phyloP scores from a whole-genome alignment of 2,113 vertebrate genomes.

The Dipodomys ordii region DNA sequence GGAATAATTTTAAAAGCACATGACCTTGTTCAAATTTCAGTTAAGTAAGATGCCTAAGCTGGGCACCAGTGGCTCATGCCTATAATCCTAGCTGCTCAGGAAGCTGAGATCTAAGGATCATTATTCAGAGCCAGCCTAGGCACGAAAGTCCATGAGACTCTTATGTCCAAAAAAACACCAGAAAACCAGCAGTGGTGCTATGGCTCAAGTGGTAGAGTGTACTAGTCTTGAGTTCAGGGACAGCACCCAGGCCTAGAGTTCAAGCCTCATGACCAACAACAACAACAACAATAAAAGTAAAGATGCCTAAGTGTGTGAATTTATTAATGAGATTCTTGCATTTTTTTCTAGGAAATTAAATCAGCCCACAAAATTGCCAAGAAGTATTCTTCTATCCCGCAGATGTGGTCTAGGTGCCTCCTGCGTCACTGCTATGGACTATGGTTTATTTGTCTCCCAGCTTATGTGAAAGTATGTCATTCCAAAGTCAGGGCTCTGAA shows the following conservation, averaged over 20 bases:
- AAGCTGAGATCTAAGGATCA: too few species aligned
- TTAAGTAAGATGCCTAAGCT: slow-evolving; percentile 54
- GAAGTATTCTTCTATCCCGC: slow-evolving; percentile 95
- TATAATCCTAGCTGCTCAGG: too few species aligned
- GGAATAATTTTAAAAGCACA: slow-evolving; percentile 2
- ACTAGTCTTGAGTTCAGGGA: too few species aligned
- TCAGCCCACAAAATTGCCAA: slow-evolving; percentile 97
- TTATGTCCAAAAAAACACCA: too few species aligned
- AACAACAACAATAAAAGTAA: slow-evolving; percentile 23
- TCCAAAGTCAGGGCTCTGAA: slow-evolving; percentile 97
- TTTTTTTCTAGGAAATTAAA: slow-evolving; percentile 94
- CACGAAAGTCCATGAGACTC: too few species aligned
- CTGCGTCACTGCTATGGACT: slow-evolving; percentile 96
- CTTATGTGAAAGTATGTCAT: slow-evolving; percentile 94
- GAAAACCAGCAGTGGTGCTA: too few species aligned
- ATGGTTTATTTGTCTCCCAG: slow-evolving; percentile 99
- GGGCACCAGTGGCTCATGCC: too few species aligned
- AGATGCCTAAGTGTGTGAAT: background rate
- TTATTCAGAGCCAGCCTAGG: too few species aligned
- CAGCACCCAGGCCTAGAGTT: too few species aligned
- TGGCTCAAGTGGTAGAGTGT: too few species aligned
- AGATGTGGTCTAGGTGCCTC: slow-evolving; percentile 99
- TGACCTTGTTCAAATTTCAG: slow-evolving; percentile 20
- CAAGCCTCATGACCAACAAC: too few species aligned
- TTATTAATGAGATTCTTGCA: slow-evolving; percentile 55